Evolutionary conservation across 2,113 vertebrate genomes (phyloP).

Genomic region (Megaceryle maxima): DNA sequence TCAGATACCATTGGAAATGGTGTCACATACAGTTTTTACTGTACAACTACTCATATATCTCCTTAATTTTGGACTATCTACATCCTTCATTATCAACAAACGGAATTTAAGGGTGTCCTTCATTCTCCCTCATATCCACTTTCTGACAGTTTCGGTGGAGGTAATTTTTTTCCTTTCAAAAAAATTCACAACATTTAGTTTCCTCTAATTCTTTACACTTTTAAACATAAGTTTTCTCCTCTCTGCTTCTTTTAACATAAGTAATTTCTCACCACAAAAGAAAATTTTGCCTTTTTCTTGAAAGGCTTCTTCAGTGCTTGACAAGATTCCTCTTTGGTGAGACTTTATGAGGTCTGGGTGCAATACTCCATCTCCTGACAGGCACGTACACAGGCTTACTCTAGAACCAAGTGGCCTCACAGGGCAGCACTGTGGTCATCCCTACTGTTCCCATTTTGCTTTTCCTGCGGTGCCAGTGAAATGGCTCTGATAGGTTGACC

Average conservation of each 20-base stretch:
- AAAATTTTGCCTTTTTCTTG: not conserved
- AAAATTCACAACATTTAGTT: not conserved
- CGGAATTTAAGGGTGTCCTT: not conserved
- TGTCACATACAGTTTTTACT: not conserved
- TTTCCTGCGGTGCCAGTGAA: not conserved
- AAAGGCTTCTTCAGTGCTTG: not conserved
- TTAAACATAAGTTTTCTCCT: not conserved
- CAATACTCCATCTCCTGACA: not conserved
- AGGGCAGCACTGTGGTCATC: not conserved
- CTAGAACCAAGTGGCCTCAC: not conserved
- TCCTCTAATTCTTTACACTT: not conserved
- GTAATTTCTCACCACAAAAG: not conserved
- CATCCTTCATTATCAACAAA: not conserved
- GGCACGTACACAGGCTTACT: accelerated
- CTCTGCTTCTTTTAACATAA: not conserved
- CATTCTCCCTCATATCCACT: not conserved
- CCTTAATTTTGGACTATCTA: not conserved
- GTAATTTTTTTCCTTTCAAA: not conserved
- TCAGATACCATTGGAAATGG: not conserved
- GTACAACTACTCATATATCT: not conserved
- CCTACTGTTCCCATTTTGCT: not conserved
- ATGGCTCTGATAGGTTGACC: not conserved
- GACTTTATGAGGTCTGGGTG: not conserved
- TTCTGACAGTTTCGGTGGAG: not conserved
- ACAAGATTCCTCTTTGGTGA: not conserved